Base-by-base conservation (phyloP, 1,140 invertebrate species). In the Euura saliciscinereae region DNA sequence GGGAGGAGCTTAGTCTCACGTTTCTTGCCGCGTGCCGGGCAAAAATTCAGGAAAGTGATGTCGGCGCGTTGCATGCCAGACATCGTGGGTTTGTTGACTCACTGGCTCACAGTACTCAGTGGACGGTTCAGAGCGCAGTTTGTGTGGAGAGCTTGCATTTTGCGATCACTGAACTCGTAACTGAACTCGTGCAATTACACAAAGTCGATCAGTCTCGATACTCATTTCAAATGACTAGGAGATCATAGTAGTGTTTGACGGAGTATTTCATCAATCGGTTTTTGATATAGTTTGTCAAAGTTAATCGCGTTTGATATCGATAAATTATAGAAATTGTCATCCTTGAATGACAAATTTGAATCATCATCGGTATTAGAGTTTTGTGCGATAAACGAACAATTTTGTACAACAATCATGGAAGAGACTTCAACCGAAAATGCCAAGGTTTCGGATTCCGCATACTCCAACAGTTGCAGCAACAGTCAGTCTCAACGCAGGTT, bases 401-500 rank as follows among this genome's bases (percentile, higher is more conserved):
- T 59, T 78, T 28, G 28, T 28, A 28, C 28, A 28, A 28, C 76
- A 13, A 83, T 73, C 28, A 89, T 89, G 84, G 88, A 89, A 79
- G 86, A 89, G 78, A 86, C 85, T n/a, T 87, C 85, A 11, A 88
- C 85, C 8, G 84, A 88, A 45, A 59, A 59, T 59, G 91, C 90
- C 0, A 93, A 93, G 80, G 88, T 93, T 59, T 93, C 92, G 0
- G 93, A 95, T 87, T 94, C 93, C 8, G 93, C 91, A 2, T 94
- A 94, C 81, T 93, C 93, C 0, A 94, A 92, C 78, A 93, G 92
- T 74, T 93, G 91, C 83, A 93, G 91, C 75, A 93, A 94, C 83
- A 93, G 92, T 73, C 93, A 93, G 79, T 94, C 93, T 2, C 91
- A 93, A 78, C 87, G 91, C 76, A 94, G 93, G 93, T 94, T 80